Evolutionary conservation across 2,113 vertebrate species (phyloP).

Genomic region (Strix uralensis): DNA sequence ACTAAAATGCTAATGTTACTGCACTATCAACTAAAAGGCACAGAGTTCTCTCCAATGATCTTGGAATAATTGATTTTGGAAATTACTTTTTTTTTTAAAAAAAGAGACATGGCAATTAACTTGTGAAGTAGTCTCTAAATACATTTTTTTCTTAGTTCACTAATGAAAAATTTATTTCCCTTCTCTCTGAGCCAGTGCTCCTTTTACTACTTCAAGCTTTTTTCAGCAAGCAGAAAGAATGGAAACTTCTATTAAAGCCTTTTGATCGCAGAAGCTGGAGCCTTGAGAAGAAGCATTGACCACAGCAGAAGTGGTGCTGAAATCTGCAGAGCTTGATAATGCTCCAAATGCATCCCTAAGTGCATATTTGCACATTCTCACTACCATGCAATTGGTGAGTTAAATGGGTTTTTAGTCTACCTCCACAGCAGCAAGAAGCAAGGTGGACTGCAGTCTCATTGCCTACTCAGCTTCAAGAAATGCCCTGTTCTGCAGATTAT

Average conservation of each 20-base stretch:
- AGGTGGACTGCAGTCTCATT: neutral
- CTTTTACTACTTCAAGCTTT: neutral
- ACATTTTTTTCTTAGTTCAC: neutral
- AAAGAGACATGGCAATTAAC: neutral
- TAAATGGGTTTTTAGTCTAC: neutral
- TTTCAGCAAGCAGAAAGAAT: slow-evolving; percentile 21
- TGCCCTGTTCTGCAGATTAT: neutral
- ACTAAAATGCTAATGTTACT: neutral
- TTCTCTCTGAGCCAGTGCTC: slow-evolving; percentile 8
- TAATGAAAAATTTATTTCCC: slow-evolving; percentile 7
- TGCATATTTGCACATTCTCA: neutral
- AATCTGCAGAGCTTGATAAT: neutral
- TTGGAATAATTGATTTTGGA: neutral
- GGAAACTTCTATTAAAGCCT: neutral
- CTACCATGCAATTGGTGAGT: neutral
- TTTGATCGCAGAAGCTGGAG: neutral
- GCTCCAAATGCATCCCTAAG: neutral
- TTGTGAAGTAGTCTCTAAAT: neutral
- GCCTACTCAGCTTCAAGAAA: neutral
- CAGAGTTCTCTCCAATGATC: neutral
- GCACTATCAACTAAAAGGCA: neutral
- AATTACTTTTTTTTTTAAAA: neutral
- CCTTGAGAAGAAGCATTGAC: neutral
- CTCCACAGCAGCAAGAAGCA: neutral
- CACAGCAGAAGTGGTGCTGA: neutral